Conservation (phyloP, 2,797 vertebrate genomes). For the Notoglanidium macrostoma region DNA sequence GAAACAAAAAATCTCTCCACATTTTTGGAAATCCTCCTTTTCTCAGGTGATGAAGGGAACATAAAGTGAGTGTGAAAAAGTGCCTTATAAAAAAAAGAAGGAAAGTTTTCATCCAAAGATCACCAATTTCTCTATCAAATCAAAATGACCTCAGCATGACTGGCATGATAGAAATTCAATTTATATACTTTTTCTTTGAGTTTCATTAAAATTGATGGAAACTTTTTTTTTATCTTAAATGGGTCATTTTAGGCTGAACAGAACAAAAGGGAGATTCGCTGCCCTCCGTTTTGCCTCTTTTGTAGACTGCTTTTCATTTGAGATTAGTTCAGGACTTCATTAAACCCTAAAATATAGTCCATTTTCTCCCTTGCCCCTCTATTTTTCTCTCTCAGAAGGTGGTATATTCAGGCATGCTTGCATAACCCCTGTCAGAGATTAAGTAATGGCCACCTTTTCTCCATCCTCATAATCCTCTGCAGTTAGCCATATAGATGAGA, state of each 20-base stretch:
- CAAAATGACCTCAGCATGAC: not conserved
- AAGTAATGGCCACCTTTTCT: not conserved
- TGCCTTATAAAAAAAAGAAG: not conserved
- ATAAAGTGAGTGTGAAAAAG: not conserved
- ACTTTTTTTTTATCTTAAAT: not conserved
- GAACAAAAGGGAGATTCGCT: not conserved
- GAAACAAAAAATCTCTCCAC: not conserved
- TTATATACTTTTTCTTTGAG: not conserved
- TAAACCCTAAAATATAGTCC: conserved; percentile 6
- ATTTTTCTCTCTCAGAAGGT: conserved; percentile 14
- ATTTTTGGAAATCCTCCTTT: not conserved
- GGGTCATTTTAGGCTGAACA: not conserved
- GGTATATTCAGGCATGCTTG: not conserved
- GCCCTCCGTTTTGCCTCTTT: not conserved
- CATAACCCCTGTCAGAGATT: not conserved
- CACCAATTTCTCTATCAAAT: not conserved
- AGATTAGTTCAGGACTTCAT: conserved; percentile 13
- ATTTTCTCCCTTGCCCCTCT: not conserved
- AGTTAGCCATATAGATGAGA: conserved; percentile 2
- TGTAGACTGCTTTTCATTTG: not conserved
- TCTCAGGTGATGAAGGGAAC: not conserved
- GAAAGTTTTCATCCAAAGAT: not conserved
- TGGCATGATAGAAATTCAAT: not conserved
- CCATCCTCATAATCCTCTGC: conserved; percentile 13
- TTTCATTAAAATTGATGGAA: not conserved